A percentile compares a stretch with the other conserved stretches of the same genome.
These are phyloP conservation scores for Oeneis ivallda DNA, from an alignment of 2,888 invertebrate species.

Conservation along the genomic window DNA sequence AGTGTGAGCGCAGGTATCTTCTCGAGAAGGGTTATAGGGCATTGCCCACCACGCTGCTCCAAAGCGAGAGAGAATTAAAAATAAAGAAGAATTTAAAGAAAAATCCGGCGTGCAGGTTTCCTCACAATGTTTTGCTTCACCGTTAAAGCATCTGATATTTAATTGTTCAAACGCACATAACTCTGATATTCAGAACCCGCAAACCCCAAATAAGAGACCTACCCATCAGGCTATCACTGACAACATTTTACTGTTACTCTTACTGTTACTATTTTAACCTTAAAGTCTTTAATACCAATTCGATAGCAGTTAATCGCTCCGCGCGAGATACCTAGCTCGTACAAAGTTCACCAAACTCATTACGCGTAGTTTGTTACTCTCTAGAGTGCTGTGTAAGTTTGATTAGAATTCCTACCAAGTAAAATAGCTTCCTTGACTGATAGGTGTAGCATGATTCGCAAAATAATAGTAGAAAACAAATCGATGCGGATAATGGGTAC, in stretches of 20 bases:
- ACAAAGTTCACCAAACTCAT: constrained; percentile 36
- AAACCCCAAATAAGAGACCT: too few species aligned
- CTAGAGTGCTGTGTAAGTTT: constrained; percentile 35
- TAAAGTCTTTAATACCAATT: constrained; percentile 21
- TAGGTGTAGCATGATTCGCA: constrained; percentile 21
- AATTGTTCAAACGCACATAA: too few species aligned
- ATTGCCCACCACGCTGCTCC: too few species aligned
- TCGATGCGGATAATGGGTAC: neutral
- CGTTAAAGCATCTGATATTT: too few species aligned
- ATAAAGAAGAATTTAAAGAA: too few species aligned
- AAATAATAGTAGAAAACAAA: constrained; percentile 19
- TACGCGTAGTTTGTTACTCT: constrained; percentile 29
- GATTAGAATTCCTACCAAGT: constrained; percentile 38
- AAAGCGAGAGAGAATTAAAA: too few species aligned
- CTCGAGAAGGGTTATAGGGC: too few species aligned
- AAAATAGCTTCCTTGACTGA: constrained; percentile 23
- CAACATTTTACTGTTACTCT: neutral
- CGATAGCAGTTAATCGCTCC: constrained; percentile 30
- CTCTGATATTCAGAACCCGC: too few species aligned
- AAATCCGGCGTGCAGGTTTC: too few species aligned
- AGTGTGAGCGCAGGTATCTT: too few species aligned
- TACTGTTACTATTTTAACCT: constrained; percentile 10
- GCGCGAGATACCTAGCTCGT: constrained; percentile 21
- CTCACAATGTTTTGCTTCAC: too few species aligned
- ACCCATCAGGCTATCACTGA: too few species aligned